Conservation (phyloP, 2,113 vertebrate genomes). For the Saccopteryx leptura region DNA sequence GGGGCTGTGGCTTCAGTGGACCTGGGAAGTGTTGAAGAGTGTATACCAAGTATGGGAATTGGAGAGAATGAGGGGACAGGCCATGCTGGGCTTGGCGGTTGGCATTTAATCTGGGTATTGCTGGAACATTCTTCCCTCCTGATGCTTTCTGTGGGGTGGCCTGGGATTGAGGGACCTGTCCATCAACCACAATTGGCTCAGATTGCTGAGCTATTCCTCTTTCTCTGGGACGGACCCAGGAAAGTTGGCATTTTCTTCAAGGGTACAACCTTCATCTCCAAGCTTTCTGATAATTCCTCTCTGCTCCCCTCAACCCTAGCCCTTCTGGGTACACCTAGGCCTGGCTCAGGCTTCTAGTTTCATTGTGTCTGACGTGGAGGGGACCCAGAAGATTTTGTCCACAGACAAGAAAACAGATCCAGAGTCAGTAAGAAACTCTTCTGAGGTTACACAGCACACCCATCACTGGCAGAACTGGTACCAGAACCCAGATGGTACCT, state of each 20-base stretch:
- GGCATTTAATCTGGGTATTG: background rate
- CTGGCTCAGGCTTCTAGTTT: background rate
- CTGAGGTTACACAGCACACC: background rate
- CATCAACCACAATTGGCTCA: background rate
- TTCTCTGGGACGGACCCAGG: background rate
- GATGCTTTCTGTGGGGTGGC: background rate
- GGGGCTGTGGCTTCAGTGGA: background rate
- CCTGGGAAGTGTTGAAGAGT: background rate
- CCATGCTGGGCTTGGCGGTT: background rate
- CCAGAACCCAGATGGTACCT: background rate
- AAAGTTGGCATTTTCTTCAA: background rate
- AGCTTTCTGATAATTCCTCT: background rate
- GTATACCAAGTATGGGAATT: background rate
- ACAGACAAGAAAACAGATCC: background rate
- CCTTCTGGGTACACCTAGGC: background rate
- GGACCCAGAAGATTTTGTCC: background rate
- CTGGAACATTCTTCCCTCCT: background rate
- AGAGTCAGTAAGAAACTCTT: constrained; percentile 16
- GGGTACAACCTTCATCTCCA: background rate
- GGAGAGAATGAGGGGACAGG: fast-evolving
- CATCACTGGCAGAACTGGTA: background rate
- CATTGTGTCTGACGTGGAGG: background rate
- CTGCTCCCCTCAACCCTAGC: too few species aligned
- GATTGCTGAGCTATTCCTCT: background rate
- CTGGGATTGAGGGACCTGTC: background rate